phyloP scores from a whole-genome alignment of 2,888 invertebrate genomes.

The Teleiodes luculella region DNA sequence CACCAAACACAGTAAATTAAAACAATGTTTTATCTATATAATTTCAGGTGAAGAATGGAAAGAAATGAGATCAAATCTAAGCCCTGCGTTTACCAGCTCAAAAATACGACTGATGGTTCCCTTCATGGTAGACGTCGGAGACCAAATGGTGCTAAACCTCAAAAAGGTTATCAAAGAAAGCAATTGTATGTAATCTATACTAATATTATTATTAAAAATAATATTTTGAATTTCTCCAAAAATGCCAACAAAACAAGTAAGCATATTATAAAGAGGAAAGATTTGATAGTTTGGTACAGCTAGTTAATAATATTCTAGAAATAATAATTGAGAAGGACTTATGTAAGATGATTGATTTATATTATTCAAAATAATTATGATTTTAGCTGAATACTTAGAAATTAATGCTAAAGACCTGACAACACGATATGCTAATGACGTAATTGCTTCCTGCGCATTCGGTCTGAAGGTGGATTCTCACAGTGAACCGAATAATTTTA shows the following conservation, averaged over 20 bases:
- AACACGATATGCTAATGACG: conserved; percentile 64
- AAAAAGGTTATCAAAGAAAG: conserved; percentile 37
- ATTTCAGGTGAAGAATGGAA: conserved; percentile 56
- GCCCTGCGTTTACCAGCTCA: conserved; percentile 72
- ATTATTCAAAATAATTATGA: no score
- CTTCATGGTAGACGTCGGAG: conserved; percentile 58
- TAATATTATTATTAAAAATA: neutral
- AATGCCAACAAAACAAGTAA: no score
- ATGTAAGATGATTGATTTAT: no score
- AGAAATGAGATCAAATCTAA: conserved; percentile 62
- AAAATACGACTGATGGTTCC: conserved; percentile 67
- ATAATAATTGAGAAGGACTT: no score
- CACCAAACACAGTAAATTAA: no score
- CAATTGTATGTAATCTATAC: conserved; percentile 30
- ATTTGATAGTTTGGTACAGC: no score
- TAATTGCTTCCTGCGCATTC: conserved; percentile 71
- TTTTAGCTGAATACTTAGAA: conserved; percentile 24
- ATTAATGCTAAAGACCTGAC: conserved; percentile 62
- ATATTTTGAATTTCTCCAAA: no score
- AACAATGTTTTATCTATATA: no score
- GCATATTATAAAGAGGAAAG: no score
- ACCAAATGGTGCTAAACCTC: conserved; percentile 47
- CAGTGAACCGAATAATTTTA: conserved; percentile 73
- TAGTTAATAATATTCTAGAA: no score
- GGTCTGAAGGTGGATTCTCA: conserved; percentile 75